Percentiles rank a stretch among this genome's conserved stretches.
These are phyloP conservation scores for Drepanosiphum platanoidis DNA, from an alignment of 2,888 invertebrate species.

Conservation along the genomic window DNA sequence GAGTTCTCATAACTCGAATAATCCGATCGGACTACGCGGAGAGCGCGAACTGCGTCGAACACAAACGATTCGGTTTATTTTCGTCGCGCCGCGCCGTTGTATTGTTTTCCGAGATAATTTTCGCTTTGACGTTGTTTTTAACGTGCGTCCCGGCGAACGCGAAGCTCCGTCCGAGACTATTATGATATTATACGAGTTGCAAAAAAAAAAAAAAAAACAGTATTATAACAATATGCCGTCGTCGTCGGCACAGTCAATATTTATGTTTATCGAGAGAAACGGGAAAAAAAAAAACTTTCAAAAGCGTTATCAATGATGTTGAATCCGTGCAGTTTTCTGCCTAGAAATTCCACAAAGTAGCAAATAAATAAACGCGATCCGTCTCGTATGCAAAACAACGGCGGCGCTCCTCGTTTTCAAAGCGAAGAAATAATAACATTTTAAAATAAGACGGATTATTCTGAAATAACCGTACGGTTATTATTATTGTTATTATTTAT, in stretches of 20 bases:
- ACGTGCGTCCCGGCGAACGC: too few species aligned
- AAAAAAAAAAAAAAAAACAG: too few species aligned
- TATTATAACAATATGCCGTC: too few species aligned
- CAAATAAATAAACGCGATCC: neutral
- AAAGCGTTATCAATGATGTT: neutral
- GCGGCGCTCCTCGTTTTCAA: neutral
- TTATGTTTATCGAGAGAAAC: neutral
- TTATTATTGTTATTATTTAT: neutral
- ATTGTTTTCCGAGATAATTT: neutral
- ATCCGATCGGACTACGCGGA: neutral
- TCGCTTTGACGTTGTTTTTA: too few species aligned
- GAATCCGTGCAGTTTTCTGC: neutral
- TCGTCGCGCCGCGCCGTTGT: too few species aligned
- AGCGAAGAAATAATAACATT: neutral
- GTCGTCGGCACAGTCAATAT: neutral
- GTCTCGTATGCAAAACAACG: neutral
- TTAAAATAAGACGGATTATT: neutral
- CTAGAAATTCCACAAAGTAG: neutral
- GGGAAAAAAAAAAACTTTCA: neutral
- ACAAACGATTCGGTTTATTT: neutral
- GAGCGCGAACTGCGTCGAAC: too few species aligned
- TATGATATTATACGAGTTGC: too few species aligned
- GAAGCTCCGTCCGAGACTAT: too few species aligned
- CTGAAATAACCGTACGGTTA: neutral
- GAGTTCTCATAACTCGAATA: neutral